phyloP scores from a whole-genome alignment of 2,888 invertebrate genomes.

The Elmis aenea region DNA sequence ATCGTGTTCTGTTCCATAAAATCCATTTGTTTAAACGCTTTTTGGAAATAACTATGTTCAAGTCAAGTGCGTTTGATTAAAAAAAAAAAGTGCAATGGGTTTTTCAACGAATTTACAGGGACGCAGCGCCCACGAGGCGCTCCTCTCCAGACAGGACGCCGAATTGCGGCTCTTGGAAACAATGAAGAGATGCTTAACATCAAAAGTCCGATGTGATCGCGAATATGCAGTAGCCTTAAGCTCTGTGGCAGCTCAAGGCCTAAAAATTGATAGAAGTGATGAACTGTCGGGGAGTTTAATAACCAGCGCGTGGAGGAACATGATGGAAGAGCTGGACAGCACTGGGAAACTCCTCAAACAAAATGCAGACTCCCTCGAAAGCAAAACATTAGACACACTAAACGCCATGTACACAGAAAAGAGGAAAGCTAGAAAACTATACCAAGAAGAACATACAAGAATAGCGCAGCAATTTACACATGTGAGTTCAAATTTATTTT shows the following conservation, averaged over 20 bases:
- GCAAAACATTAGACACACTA: conserved; percentile 76
- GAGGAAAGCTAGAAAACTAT: conserved; percentile 77
- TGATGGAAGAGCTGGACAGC: conserved; percentile 86
- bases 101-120: conserved; percentile 85
- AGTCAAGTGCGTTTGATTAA: too few species aligned
- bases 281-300: conserved; percentile 68
- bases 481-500: conserved; percentile 51
- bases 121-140: conserved; percentile 84
- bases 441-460: conserved; percentile 84
- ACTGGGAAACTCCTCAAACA: conserved; percentile 75
- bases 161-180: conserved; percentile 88
- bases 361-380: conserved; percentile 82
- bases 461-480: conserved; percentile 76
- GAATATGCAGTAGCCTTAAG: conserved; percentile 84
- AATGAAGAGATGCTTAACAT: conserved; percentile 80
- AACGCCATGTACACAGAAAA: conserved; percentile 79
- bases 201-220: conserved; percentile 86
- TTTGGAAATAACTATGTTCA: background rate
- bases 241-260: conserved; percentile 74
- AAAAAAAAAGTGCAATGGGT: too few species aligned
- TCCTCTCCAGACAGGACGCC: conserved; percentile 85
- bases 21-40: background rate
- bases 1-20: background rate
- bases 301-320: conserved; percentile 71
- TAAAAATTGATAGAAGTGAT: conserved; percentile 75